Percentiles rank a stretch among this genome's conserved stretches.
phyloP scores from a whole-genome alignment of 1,140 invertebrate species.

The Drosophila bocki region DNA sequence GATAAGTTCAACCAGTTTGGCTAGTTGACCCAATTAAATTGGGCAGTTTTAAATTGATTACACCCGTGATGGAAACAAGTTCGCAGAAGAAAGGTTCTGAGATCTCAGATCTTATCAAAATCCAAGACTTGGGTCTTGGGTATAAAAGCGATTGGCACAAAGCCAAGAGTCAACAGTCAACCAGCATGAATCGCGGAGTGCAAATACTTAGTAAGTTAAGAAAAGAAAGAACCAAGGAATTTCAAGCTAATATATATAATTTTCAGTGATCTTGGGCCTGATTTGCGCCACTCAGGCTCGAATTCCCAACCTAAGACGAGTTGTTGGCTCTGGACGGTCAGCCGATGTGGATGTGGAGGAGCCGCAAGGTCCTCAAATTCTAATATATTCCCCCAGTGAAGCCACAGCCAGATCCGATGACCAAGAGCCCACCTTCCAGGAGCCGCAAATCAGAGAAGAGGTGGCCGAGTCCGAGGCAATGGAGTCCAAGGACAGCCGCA shows the following conservation, averaged over 20 bases:
- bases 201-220: conserved; percentile 54
- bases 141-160: conserved; percentile 52
- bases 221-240: neutral
- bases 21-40: conserved; percentile 61
- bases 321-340: conserved; percentile 36
- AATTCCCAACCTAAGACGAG: conserved; percentile 20
- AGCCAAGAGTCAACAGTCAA: conserved; percentile 30
- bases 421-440: conserved; percentile 49
- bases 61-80: conserved; percentile 21
- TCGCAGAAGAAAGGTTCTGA: conserved; percentile 56
- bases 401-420: conserved; percentile 21
- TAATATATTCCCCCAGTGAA: conserved; percentile 47
- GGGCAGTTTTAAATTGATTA: conserved; percentile 56
- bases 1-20: conserved; percentile 42
- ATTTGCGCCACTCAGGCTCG: conserved; percentile 30
- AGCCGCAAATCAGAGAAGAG: conserved; percentile 63
- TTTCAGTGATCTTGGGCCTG: conserved; percentile 42
- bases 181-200: conserved; percentile 37
- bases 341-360: conserved; percentile 6
- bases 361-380: conserved; percentile 46
- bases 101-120: conserved; percentile 35
- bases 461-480: conserved; percentile 19
- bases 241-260: neutral
- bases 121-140: neutral
- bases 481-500: conserved; percentile 63